Percentiles rank a stretch among this genome's conserved stretches.
Evolutionary conservation across 2,113 vertebrate genomes (phyloP).

Genomic region (Hippocampus comes): DNA sequence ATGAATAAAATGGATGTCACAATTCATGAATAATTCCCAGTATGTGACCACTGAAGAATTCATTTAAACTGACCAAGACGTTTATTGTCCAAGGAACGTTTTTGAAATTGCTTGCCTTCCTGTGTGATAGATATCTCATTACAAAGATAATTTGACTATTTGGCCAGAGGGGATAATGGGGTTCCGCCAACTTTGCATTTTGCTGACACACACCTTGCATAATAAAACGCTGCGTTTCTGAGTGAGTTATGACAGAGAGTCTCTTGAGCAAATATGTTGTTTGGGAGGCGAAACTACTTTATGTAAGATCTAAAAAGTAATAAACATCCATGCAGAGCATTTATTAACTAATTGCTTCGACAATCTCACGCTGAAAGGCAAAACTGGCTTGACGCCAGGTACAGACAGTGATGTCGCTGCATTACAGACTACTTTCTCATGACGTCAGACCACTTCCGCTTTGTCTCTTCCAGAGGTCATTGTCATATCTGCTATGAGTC

Average conservation of each 20-base stretch:
- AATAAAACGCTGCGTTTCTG: background rate
- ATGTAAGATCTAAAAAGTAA: conserved; percentile 8
- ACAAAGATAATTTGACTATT: conserved; percentile 9
- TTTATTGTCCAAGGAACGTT: background rate
- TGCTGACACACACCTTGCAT: background rate
- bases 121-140: conserved; percentile 8
- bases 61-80: background rate
- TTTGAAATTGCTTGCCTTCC: conserved; percentile 21
- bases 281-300: conserved; percentile 6
- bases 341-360: conserved; percentile 58
- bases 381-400: background rate
- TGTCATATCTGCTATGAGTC: background rate
- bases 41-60: conserved; percentile 28
- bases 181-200: background rate
- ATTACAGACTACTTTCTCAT: background rate
- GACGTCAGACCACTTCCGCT: background rate
- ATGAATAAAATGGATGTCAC: conserved; percentile 57
- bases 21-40: conserved; percentile 42
- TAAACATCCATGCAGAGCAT: conserved; percentile 38
- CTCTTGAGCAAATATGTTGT: background rate
- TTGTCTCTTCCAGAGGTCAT: background rate
- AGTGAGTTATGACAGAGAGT: background rate
- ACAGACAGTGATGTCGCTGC: background rate
- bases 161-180: background rate
- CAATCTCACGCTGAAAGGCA: conserved; percentile 51